Evolutionary conservation across 2,113 vertebrate genomes (phyloP).

Genomic region (Gopherus evgoodei): DNA sequence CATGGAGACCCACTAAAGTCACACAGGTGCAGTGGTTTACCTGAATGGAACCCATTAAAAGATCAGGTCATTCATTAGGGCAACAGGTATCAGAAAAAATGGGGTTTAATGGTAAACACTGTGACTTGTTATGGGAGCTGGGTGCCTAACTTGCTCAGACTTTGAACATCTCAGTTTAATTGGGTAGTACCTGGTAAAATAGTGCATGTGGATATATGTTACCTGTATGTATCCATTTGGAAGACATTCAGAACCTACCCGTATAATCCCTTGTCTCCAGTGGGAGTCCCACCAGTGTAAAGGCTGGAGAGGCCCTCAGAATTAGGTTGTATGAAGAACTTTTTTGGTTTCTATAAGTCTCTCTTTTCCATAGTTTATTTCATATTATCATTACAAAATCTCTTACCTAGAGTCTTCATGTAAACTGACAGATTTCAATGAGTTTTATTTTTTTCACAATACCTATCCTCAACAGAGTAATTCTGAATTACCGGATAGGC

Average conservation of each 20-base stretch:
- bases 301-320: not conserved
- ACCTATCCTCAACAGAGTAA: not conserved
- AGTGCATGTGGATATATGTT: not conserved
- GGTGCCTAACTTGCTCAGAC: not conserved
- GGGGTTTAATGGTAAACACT: not conserved
- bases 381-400: not conserved
- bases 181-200: not conserved
- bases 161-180: not conserved
- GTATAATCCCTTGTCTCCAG: not conserved
- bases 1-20: not conserved
- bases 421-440: not conserved
- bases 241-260: not conserved
- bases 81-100: fast-evolving
- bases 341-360: not conserved
- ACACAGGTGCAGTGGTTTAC: not conserved
- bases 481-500: not conserved
- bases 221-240: not conserved
- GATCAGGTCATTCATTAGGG: not conserved
- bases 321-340: not conserved
- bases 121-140: not conserved
- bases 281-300: not conserved
- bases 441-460: not conserved
- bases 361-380: not conserved
- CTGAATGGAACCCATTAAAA: not conserved
- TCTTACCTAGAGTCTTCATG: not conserved